Percentiles rank a stretch among this genome's conserved stretches.
Conservation (phyloP, 2,888 invertebrate species). For the Drosophila maculinotata region DNA sequence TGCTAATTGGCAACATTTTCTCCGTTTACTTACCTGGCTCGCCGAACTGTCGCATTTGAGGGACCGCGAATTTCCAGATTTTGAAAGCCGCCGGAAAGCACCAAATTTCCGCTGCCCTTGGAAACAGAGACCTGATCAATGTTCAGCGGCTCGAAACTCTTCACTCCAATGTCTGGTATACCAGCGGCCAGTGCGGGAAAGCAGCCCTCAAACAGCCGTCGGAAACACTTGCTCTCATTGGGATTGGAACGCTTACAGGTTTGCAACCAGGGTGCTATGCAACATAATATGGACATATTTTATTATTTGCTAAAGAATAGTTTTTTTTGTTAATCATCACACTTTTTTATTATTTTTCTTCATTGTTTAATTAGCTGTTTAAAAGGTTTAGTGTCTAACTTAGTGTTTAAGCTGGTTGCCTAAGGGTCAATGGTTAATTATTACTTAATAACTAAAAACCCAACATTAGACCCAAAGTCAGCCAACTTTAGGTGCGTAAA, state of each 20-base stretch:
- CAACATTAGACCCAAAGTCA: no score
- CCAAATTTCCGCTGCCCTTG: slow-evolving; percentile 86
- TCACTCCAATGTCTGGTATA: slow-evolving; percentile 87
- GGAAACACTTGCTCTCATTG: slow-evolving; percentile 86
- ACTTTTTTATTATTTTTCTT: no score
- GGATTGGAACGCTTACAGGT: slow-evolving; percentile 86
- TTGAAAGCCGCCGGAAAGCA: slow-evolving; percentile 87
- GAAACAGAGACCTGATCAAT: slow-evolving; percentile 86
- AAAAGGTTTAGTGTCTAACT: no score
- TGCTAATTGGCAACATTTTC: background rate
- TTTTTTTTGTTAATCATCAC: no score
- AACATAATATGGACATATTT: slow-evolving; percentile 5
- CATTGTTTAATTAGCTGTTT: no score
- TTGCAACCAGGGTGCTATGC: slow-evolving; percentile 86
- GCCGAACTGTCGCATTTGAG: slow-evolving; percentile 86
- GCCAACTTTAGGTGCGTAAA: no score
- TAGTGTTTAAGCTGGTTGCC: no score
- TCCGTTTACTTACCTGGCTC: slow-evolving; percentile 74
- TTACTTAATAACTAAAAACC: no score
- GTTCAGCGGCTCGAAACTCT: slow-evolving; percentile 87
- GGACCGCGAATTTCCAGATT: slow-evolving; percentile 87
- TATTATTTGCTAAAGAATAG: background rate
- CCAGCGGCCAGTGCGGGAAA: slow-evolving; percentile 87
- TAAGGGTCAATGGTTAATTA: no score
- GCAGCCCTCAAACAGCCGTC: slow-evolving; percentile 86